Conservation (phyloP, 2,888 invertebrate genomes). For the Imbricaverruca yamaguchii region DNA sequence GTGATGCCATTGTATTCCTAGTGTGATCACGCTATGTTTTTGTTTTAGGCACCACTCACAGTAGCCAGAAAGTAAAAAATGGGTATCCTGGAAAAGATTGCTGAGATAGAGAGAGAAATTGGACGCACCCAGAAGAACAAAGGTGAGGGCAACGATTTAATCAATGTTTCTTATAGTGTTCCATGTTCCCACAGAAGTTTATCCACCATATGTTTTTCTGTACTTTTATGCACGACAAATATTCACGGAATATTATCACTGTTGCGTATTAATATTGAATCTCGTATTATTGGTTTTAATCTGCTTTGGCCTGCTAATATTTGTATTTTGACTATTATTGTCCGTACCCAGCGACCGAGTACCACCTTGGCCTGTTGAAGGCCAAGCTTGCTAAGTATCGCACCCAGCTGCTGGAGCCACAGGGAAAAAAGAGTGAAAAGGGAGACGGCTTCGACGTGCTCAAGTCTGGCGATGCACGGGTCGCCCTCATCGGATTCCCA, state of each 20-base stretch:
- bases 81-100: slow-evolving; percentile 98
- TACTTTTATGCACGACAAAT: not conserved
- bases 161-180: not conserved
- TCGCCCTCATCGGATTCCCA: slow-evolving; percentile 96
- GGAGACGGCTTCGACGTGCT: slow-evolving; percentile 98
- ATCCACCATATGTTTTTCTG: not conserved
- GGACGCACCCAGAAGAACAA: slow-evolving; percentile 98
- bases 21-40: no score
- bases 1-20: no score
- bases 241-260: not conserved
- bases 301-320: no score
- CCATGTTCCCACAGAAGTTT: not conserved
- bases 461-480: slow-evolving; percentile 97
- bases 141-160: slow-evolving; percentile 53
- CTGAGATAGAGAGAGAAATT: slow-evolving; percentile 97
- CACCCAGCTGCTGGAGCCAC: slow-evolving; percentile 86
- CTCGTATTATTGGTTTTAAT: not conserved
- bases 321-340: not conserved
- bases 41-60: no score
- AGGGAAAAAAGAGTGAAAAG: slow-evolving; percentile 81
- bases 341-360: slow-evolving; percentile 79
- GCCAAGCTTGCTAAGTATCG: slow-evolving; percentile 93
- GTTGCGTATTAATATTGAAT: not conserved
- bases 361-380: slow-evolving; percentile 94
- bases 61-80: slow-evolving; percentile 46